Percentiles rank a stretch among this genome's conserved stretches.
Evolutionary conservation across 2,888 invertebrate genomes (phyloP).

Genomic region (Chaitophorus viminalis): DNA sequence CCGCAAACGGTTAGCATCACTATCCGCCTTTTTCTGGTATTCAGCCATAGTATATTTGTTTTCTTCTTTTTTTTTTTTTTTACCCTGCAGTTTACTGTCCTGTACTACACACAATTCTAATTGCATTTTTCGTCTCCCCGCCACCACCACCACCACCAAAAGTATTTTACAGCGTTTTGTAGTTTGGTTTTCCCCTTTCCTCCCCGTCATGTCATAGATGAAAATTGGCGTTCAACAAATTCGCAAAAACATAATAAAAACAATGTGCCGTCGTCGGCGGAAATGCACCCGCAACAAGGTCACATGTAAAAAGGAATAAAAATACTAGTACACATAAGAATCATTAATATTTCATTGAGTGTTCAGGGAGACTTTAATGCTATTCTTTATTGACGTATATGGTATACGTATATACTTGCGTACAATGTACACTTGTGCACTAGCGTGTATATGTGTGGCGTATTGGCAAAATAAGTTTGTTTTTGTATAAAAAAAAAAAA

Average conservation of each 20-base stretch:
- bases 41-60: not conserved
- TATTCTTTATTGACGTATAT: constrained; percentile 32
- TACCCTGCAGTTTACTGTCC: not conserved
- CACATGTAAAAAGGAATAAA: not conserved
- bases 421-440: not conserved
- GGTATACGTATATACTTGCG: not conserved
- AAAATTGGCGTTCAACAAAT: constrained; percentile 26
- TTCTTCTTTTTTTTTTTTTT: not conserved
- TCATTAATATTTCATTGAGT: constrained; percentile 52
- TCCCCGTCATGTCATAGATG: not conserved
- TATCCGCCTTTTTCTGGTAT: constrained; percentile 31
- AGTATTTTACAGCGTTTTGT: not conserved
- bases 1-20: not conserved
- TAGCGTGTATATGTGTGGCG: not conserved
- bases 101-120: constrained; percentile 7
- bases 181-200: not conserved
- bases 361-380: constrained; percentile 35
- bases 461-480: not conserved
- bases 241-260: constrained; percentile 16
- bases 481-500: not conserved
- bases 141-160: not conserved
- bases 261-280: not conserved
- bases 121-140: constrained; percentile 1
- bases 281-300: not conserved
- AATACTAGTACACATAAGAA: not conserved